Evolutionary conservation across 2,888 invertebrate species (phyloP).

Genomic region (Nasonia oneida): DNA sequence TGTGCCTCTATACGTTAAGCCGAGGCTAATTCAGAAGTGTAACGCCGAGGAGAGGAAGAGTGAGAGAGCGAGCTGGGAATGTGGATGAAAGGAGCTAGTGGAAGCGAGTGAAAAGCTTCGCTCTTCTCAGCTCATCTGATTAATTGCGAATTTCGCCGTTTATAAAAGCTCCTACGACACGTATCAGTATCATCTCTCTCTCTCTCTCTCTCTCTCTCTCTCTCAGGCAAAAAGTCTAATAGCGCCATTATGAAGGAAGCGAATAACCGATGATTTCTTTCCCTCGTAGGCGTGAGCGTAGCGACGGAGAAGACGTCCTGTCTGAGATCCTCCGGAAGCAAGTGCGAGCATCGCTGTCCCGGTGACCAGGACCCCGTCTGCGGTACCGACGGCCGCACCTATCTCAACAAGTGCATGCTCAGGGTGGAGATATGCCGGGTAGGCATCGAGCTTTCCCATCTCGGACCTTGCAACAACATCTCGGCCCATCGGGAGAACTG

Average conservation of each 20-base stretch:
- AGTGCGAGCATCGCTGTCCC: slow-evolving; percentile 85
- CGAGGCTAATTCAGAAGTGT: slow-evolving; percentile 37
- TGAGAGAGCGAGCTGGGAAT: slow-evolving; percentile 29
- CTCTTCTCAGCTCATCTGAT: neutral
- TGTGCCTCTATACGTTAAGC: neutral
- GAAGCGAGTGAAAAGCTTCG: neutral
- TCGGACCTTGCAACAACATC: slow-evolving; percentile 85
- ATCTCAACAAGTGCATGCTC: slow-evolving; percentile 87
- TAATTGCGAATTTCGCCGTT: too few relatives aligned
- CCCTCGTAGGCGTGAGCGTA: slow-evolving; percentile 74
- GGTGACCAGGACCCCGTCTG: slow-evolving; percentile 93
- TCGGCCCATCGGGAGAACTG: slow-evolving; percentile 94
- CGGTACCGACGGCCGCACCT: slow-evolving; percentile 92
- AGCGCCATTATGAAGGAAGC: slow-evolving; percentile 52
- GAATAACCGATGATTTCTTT: neutral
- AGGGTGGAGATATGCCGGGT: slow-evolving; percentile 80
- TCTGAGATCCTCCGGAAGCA: slow-evolving; percentile 80
- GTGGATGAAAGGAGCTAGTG: slow-evolving; percentile 3
- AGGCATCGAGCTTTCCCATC: slow-evolving; percentile 83
- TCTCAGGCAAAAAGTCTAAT: slow-evolving; percentile 62
- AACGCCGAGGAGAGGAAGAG: neutral
- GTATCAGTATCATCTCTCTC: too few relatives aligned
- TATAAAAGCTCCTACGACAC: too few relatives aligned
- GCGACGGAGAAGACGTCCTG: slow-evolving; percentile 78
- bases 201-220: too few relatives aligned